Conservation (phyloP, 2,113 vertebrate genomes). For the Xiphophorus maculatus region DNA sequence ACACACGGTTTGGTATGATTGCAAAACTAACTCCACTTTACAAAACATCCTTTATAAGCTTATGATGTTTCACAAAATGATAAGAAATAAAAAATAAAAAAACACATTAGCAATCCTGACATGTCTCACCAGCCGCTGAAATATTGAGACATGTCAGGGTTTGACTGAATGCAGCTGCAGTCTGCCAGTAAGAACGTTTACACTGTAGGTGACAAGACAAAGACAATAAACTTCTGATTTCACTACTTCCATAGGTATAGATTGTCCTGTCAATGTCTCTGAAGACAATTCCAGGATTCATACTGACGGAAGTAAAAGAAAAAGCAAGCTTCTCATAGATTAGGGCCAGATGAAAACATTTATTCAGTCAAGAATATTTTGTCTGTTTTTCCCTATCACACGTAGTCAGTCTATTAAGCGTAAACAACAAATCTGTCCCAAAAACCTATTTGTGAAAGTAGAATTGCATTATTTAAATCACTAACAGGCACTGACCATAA, state of each 20-base stretch:
- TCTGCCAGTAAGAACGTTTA: too few species aligned
- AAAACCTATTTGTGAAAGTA: too few species aligned
- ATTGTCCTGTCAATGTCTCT: background rate
- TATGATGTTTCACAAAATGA: background rate
- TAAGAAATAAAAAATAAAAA: too few species aligned
- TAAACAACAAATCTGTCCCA: too few species aligned
- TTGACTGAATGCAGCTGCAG: background rate
- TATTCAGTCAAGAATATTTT: too few species aligned
- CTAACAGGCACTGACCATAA: too few species aligned
- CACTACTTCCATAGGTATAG: background rate
- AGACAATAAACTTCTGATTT: background rate
- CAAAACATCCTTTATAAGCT: background rate
- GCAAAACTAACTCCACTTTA: background rate
- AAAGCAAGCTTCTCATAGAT: too few species aligned
- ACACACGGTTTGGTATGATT: background rate
- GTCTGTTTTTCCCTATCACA: too few species aligned
- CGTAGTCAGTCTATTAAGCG: too few species aligned
- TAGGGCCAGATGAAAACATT: too few species aligned
- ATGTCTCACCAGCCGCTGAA: background rate
- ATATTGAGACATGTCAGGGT: background rate
- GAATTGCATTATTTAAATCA: too few species aligned
- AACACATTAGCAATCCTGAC: too few species aligned
- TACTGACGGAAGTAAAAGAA: background rate
- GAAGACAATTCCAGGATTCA: background rate
- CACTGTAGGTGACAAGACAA: background rate